phyloP scores from a whole-genome alignment of 2,797 vertebrate genomes.

The Poecilia wingei region DNA sequence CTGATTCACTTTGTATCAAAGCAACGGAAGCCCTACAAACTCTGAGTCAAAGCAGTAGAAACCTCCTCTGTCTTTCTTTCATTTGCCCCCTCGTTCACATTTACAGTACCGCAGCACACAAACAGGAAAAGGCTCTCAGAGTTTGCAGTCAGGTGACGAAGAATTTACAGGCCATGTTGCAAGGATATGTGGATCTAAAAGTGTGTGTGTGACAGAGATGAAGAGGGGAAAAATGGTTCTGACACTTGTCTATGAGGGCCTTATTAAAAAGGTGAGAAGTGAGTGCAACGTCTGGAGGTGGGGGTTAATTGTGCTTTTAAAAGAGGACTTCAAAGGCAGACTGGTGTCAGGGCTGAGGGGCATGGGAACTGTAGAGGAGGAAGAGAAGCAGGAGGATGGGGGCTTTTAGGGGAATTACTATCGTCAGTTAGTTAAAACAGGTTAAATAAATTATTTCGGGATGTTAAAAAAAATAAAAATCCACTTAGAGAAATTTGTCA shows the following conservation, averaged over 20 bases:
- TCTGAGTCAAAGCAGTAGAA: conserved; percentile 70
- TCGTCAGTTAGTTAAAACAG: conserved; percentile 15
- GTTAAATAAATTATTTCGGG: conserved; percentile 9
- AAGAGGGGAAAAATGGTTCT: conserved; percentile 44
- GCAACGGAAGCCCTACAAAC: conserved; percentile 71
- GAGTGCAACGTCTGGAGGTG: conserved; percentile 82
- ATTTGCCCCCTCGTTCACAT: conserved; percentile 26
- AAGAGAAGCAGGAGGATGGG: conserved; percentile 44
- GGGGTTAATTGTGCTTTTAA: conserved; percentile 83
- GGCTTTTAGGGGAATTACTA: conserved; percentile 16
- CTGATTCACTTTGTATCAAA: conserved; percentile 81
- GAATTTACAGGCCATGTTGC: conserved; percentile 79
- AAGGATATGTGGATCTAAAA: conserved; percentile 54
- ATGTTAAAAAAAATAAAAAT: neutral
- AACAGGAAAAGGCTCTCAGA: conserved; percentile 65
- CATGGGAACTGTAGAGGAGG: conserved; percentile 66
- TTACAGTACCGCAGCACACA: conserved; percentile 39
- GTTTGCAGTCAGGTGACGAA: conserved; percentile 77
- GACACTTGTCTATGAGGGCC: conserved; percentile 79
- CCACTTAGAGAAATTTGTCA: neutral
- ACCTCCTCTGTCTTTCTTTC: conserved; percentile 49
- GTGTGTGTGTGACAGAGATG: conserved; percentile 41
- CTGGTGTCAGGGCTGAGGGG: conserved; percentile 78
- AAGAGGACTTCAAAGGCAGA: conserved; percentile 82
- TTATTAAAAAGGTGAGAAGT: conserved; percentile 90